Percentiles rank a stretch among this genome's conserved stretches.
phyloP scores from a whole-genome alignment of 2,888 invertebrate genomes.

The Andrena praecox region DNA sequence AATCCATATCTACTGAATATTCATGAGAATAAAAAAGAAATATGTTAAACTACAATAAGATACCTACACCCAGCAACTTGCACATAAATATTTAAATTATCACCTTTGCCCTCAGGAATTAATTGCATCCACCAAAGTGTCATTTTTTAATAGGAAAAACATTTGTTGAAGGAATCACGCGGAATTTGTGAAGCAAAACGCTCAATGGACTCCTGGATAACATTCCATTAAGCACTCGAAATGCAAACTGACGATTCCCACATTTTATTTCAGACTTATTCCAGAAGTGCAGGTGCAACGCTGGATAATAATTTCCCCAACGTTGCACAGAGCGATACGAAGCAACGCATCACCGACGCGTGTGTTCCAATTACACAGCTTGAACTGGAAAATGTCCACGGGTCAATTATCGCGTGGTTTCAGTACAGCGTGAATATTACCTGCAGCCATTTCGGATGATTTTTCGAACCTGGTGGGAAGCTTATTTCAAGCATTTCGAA shows the following conservation, averaged over 20 bases:
- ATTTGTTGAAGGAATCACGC: background rate
- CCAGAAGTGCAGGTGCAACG: background rate
- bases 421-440: slow-evolving; percentile 1
- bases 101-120: background rate
- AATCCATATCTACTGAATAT: too few relatives aligned
- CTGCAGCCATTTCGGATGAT: background rate
- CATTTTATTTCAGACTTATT: background rate
- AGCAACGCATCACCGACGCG: slow-evolving; percentile 1
- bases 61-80: too few relatives aligned
- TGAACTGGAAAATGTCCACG: slow-evolving; percentile 15
- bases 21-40: too few relatives aligned
- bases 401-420: slow-evolving; percentile 30
- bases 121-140: background rate
- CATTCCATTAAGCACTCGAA: background rate
- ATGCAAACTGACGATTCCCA: background rate
- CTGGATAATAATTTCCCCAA: background rate
- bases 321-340: background rate
- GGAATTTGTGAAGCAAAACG: background rate
- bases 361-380: slow-evolving; percentile 12
- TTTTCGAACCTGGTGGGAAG: background rate
- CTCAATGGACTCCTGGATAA: background rate
- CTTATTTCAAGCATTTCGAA: background rate
- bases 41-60: too few relatives aligned
- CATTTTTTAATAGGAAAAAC: background rate
- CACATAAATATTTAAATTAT: too few relatives aligned